A percentile compares a stretch with the other conserved stretches of the same genome.
These are phyloP conservation scores for Amblyteles armatorius DNA, from an alignment of 2,888 invertebrate genomes.

Conservation along the genomic window DNA sequence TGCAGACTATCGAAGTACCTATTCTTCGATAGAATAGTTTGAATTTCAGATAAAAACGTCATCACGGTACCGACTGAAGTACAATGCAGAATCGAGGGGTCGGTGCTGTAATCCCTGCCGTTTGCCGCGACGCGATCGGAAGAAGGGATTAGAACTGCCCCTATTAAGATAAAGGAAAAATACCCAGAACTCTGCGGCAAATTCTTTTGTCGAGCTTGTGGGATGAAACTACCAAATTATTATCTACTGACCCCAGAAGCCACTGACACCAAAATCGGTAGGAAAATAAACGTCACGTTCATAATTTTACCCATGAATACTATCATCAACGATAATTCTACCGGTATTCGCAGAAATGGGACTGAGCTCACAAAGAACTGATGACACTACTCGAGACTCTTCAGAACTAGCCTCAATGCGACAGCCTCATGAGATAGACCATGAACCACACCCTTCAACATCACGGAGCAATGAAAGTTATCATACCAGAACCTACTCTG, in stretches of 20 bases:
- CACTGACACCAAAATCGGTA: conserved; percentile 11
- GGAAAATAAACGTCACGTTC: neutral
- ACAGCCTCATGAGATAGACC: too few species aligned
- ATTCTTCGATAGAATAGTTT: too few species aligned
- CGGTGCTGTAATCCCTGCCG: conserved; percentile 6
- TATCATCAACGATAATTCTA: neutral
- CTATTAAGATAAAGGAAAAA: neutral
- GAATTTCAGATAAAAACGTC: too few species aligned
- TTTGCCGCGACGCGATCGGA: neutral
- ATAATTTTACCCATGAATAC: neutral
- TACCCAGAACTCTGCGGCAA: neutral
- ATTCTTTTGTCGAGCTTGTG: neutral
- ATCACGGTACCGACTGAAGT: neutral
- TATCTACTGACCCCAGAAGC: neutral
- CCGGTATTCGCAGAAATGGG: conserved; percentile 1
- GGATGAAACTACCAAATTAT: neutral
- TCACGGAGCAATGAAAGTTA: too few species aligned
- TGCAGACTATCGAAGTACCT: too few species aligned
- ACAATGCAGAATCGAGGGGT: neutral
- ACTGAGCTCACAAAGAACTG: neutral
- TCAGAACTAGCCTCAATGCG: too few species aligned
- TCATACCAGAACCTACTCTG: neutral
- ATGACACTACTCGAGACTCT: too few species aligned
- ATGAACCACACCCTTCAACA: too few species aligned
- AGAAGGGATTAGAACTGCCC: neutral